Evolutionary conservation across 2,113 vertebrate species (phyloP), one percentile per base, ranked within the genome.

Genomic region (Forbesichthys papilliferus): DNA sequence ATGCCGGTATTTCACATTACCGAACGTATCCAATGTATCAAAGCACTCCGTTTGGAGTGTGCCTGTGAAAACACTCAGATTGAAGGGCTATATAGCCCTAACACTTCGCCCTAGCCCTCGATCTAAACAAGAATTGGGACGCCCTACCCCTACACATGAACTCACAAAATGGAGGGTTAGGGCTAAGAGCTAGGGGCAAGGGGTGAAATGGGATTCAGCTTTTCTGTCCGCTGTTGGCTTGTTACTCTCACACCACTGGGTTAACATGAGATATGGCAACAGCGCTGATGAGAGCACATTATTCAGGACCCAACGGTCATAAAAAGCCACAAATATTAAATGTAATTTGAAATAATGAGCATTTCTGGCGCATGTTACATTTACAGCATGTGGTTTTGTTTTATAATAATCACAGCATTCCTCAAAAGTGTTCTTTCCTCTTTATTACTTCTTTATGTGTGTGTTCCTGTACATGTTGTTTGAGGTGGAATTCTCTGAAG

Each of bases 221-320:
- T 64, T 60, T 69, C 82, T 77, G 86, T 80, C 78, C 80, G 71
- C 69, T 60, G 13, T 67, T 77, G 16, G 47, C 60, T 27, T 83
- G 74, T 83, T 68, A 79, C 85, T 82, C 79, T 83, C 81, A 66
- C 86, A 74, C 71, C 46, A 51, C 83, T 71, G 75, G 71, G 74
- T 83, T 89, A 85, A 90, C 87, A 82, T 83, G 78, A 83, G 83
- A 87, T 80, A 82, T 79, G 79, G 81, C 84, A 87, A 75, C 84
- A 78, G 79, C 62, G 78, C 64, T 53, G 52, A 70, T 77, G 73
- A 71, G 74, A 82, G 76, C 74, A 55, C 81, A 87, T 85, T 85
- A 85, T 79, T 78, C 69, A 73, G 79, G 72, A 64, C 86, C 89
- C 82, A 51, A 61, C 73, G 77, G 84, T 75, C 78, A 77, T 74